phyloP scores from a whole-genome alignment of 1,140 invertebrate species.

The Scaptomyza montana region DNA sequence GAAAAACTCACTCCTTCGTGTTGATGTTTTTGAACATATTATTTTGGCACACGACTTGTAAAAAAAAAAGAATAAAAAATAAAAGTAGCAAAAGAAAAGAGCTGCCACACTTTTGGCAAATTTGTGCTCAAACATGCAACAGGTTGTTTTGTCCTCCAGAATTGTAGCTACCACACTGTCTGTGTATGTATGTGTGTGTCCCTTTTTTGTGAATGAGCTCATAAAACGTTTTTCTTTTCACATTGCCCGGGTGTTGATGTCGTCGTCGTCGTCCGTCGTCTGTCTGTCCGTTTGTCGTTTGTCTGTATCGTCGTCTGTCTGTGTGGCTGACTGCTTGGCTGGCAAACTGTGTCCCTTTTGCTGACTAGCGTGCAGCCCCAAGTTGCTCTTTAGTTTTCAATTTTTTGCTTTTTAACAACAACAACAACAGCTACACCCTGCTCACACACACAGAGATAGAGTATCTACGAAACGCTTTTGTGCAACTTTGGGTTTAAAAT shows the following conservation, averaged over 20 bases:
- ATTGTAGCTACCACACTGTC: slow-evolving; percentile 16
- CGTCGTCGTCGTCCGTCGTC: slow-evolving; percentile 47
- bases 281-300: slow-evolving; percentile 1
- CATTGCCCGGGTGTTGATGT: slow-evolving; percentile 76
- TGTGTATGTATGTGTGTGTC: slow-evolving; percentile 43
- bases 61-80: background rate
- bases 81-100: slow-evolving; percentile 7
- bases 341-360: slow-evolving; percentile 47
- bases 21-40: slow-evolving; percentile 65
- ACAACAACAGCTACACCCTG: slow-evolving; percentile 36
- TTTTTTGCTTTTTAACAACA: slow-evolving; percentile 71
- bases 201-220: slow-evolving; percentile 79
- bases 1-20: slow-evolving; percentile 24
- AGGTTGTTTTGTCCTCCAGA: slow-evolving; percentile 65
- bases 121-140: slow-evolving; percentile 58
- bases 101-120: slow-evolving; percentile 56
- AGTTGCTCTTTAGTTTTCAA: slow-evolving; percentile 82
- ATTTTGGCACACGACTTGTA: slow-evolving; percentile 64
- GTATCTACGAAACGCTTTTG: slow-evolving; percentile 71
- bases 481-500: slow-evolving; percentile 64
- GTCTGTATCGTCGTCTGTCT: slow-evolving; percentile 19
- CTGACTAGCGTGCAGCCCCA: slow-evolving; percentile 74
- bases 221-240: slow-evolving; percentile 82
- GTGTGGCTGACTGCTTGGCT: slow-evolving; percentile 4
- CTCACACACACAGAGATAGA: slow-evolving; percentile 7